Evolutionary conservation across 2,113 vertebrate species (phyloP).

Genomic region (Notechis scutatus): DNA sequence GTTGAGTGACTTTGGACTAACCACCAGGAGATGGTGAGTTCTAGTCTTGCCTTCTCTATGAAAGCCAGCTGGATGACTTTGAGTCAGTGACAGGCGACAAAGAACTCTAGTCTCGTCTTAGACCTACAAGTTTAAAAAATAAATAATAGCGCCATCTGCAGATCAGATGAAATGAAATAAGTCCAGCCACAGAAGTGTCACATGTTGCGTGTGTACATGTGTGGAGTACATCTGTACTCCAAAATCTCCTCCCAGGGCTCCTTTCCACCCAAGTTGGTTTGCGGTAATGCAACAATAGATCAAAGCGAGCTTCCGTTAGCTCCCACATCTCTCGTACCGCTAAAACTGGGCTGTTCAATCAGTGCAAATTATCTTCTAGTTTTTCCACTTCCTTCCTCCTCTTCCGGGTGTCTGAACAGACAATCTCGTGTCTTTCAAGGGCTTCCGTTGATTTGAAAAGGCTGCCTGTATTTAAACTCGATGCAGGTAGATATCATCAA

Average conservation of each 20-base stretch:
- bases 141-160: neutral
- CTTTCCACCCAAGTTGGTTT: neutral
- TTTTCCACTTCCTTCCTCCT: neutral
- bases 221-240: neutral
- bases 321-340: neutral
- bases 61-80: too few relatives aligned
- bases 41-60: too few relatives aligned
- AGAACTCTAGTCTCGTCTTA: too few relatives aligned
- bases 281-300: neutral
- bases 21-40: too few relatives aligned
- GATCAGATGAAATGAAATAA: neutral
- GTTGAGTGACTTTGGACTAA: too few relatives aligned
- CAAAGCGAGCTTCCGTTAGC: neutral
- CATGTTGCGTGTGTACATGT: neutral
- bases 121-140: too few relatives aligned
- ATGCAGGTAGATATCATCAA: neutral
- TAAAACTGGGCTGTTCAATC: neutral
- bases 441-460: too few relatives aligned
- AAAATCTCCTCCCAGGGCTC: neutral
- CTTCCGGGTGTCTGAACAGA: neutral
- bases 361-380: neutral
- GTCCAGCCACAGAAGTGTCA: neutral
- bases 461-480: neutral
- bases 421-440: neutral
- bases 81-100: too few relatives aligned